phyloP scores from a whole-genome alignment of 1,140 invertebrate species.

The Sycophila sp. region DNA sequence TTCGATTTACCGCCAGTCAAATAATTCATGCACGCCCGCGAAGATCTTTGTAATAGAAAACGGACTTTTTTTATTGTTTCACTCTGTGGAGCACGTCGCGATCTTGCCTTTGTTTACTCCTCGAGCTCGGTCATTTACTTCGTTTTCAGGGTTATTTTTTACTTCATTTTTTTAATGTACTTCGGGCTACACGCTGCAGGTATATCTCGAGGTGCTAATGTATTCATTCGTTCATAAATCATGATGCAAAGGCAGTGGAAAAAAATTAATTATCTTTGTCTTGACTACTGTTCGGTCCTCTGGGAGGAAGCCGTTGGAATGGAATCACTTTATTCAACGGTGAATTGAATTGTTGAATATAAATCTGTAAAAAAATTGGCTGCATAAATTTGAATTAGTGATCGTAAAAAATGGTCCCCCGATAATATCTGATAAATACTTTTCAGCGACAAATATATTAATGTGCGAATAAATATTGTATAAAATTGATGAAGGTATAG shows the following conservation, averaged over 20 bases:
- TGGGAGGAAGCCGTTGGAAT: slow-evolving; percentile 11
- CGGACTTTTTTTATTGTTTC: too few species aligned
- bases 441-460: too few species aligned
- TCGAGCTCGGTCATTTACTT: neutral
- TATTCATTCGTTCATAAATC: slow-evolving; percentile 40
- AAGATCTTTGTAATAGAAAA: slow-evolving; percentile 22
- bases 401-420: too few species aligned
- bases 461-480: too few species aligned
- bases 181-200: slow-evolving; percentile 12
- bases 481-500: too few species aligned
- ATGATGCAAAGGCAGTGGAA: neutral
- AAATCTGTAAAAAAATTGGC: too few species aligned
- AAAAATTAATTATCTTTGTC: slow-evolving; percentile 39
- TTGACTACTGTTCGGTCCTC: slow-evolving; percentile 26
- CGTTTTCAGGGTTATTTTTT: neutral
- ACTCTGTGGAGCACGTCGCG: neutral
- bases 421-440: too few species aligned
- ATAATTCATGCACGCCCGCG: slow-evolving; percentile 48
- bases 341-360: slow-evolving; percentile 33
- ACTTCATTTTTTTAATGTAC: slow-evolving; percentile 24
- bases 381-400: too few species aligned
- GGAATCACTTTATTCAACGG: slow-evolving; percentile 32
- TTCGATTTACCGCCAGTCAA: slow-evolving; percentile 47
- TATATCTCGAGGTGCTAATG: slow-evolving; percentile 38
- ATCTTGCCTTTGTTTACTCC: neutral